A percentile compares a stretch with the other conserved stretches of the same genome.
phyloP scores from a whole-genome alignment of 2,888 invertebrate genomes.

The Eurytoma adleriae region DNA sequence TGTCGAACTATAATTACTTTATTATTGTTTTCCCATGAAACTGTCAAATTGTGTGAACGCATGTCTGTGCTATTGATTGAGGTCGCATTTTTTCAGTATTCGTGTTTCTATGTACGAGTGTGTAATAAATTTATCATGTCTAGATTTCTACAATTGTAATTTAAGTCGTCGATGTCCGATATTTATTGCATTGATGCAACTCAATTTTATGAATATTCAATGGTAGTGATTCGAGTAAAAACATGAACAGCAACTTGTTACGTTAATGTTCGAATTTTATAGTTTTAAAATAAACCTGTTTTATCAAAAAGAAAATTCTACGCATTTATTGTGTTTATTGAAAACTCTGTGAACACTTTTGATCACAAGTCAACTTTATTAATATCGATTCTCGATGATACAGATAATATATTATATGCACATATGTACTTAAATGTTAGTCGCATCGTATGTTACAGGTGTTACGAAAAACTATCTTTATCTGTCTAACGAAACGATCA shows the following conservation, averaged over 20 bases:
- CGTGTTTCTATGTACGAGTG: neutral
- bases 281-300: slow-evolving; percentile 53
- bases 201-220: slow-evolving; percentile 36
- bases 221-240: slow-evolving; percentile 34
- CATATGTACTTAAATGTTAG: slow-evolving; percentile 63
- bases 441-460: slow-evolving; percentile 62
- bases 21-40: slow-evolving; percentile 14
- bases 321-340: neutral
- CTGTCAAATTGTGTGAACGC: neutral
- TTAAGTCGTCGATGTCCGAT: slow-evolving; percentile 45
- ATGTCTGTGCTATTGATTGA: slow-evolving; percentile 28
- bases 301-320: slow-evolving; percentile 38
- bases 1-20: neutral
- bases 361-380: slow-evolving; percentile 63
- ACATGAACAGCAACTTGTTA: slow-evolving; percentile 40
- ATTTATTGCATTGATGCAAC: slow-evolving; percentile 47
- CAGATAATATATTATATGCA: slow-evolving; percentile 60
- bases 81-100: slow-evolving; percentile 33
- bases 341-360: neutral
- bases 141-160: slow-evolving; percentile 10
- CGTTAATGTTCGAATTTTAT: slow-evolving; percentile 43
- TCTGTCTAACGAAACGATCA: slow-evolving; percentile 43
- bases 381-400: slow-evolving; percentile 58
- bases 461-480: slow-evolving; percentile 55
- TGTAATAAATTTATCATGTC: slow-evolving; percentile 18